These are phyloP conservation scores for Eretmochelys imbricata DNA, from an alignment of 2,113 vertebrate genomes.

Conservation along the genomic window DNA sequence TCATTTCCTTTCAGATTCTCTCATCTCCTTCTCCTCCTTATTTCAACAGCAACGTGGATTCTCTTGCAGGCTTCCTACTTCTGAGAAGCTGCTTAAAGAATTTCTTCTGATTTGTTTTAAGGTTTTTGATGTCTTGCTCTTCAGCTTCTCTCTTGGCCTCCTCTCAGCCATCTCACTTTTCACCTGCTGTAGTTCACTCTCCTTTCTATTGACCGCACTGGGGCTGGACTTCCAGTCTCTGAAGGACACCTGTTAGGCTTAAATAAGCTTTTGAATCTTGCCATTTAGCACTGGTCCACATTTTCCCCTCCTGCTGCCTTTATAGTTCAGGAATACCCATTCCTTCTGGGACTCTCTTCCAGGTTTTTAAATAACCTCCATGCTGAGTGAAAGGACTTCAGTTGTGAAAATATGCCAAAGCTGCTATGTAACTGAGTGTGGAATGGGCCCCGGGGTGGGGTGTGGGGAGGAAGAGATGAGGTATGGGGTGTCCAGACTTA, in stretches of 20 bases:
- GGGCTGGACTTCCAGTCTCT: neutral
- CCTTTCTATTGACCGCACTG: neutral
- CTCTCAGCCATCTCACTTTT: neutral
- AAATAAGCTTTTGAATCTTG: neutral
- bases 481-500: neutral
- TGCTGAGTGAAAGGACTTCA: neutral
- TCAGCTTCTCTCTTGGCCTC: neutral
- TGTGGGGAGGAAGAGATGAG: neutral
- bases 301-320: conserved; percentile 7
- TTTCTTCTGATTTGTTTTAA: neutral
- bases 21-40: neutral
- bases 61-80: neutral
- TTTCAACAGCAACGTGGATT: neutral
- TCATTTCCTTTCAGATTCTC: neutral
- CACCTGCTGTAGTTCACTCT: neutral
- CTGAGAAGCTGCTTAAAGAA: neutral
- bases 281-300: neutral
- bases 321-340: conserved; percentile 25
- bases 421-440: neutral
- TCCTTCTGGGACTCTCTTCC: neutral
- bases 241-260: neutral
- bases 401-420: conserved; percentile 36
- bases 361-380: conserved; percentile 32
- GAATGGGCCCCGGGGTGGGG: neutral
- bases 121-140: neutral